phyloP scores from a whole-genome alignment of 1,140 invertebrate genomes.

The Drosophila ironensis region DNA sequence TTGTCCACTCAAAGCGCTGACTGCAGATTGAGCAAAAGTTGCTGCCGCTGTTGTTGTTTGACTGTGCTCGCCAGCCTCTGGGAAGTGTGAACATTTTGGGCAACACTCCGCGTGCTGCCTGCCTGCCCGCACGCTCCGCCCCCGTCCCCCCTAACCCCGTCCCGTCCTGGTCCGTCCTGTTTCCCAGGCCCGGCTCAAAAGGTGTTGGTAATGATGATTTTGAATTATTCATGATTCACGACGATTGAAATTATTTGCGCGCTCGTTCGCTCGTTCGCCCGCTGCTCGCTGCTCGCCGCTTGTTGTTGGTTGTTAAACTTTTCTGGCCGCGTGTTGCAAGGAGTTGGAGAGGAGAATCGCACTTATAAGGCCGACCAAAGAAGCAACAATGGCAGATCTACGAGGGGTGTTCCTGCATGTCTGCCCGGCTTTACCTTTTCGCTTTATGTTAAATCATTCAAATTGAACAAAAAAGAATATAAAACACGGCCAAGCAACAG shows the following conservation, averaged over 20 bases:
- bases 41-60: constrained; percentile 33
- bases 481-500: constrained; percentile 43
- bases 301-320: constrained; percentile 66
- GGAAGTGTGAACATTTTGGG: constrained; percentile 80
- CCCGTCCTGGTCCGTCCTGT: constrained; percentile 3
- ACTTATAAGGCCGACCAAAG: constrained; percentile 60
- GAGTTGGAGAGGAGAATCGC: constrained; percentile 37
- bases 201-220: constrained; percentile 80
- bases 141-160: neutral
- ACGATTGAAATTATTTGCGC: constrained; percentile 80
- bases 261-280: too few species aligned
- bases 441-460: constrained; percentile 80
- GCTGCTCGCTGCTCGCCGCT: constrained; percentile 23
- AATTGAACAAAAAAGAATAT: constrained; percentile 65
- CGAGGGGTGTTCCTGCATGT: constrained; percentile 28
- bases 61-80: constrained; percentile 53
- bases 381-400: constrained; percentile 62
- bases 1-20: constrained; percentile 71
- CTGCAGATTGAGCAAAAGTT: constrained; percentile 79
- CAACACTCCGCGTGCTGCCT: constrained; percentile 60
- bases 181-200: constrained; percentile 65
- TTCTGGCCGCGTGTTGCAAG: constrained; percentile 66
- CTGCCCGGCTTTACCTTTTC: constrained; percentile 51
- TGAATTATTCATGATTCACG: constrained; percentile 80
- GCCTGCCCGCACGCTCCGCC: neutral